Evolutionary conservation across 1,140 invertebrate species (phyloP), one percentile per base, ranked within the genome.

Genomic region (Macrosteles quadrilineatus): DNA sequence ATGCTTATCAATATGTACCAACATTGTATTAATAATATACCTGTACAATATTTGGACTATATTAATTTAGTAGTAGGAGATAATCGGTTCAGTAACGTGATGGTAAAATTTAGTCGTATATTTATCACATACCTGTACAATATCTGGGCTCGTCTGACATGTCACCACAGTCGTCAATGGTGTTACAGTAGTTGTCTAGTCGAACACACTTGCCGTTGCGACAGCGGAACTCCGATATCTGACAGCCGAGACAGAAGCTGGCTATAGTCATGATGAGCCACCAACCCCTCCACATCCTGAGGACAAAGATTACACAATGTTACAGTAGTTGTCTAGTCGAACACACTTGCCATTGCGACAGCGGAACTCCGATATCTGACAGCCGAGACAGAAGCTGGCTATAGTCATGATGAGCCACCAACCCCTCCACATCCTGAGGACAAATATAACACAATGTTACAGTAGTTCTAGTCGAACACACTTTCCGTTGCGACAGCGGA

Each of bases 151-250:
- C 93, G 79, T 96, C 93, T 71, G 89, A 92, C 64, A 85, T 84
- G 81, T 95, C 93, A 14, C 88, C 87, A 77, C 93, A 95, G 79
- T 96, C 91, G 78, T 92, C 86, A 72, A 81, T 81, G 31, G 91
- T 92, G 79, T 96, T 92, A 80, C 94, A 96, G 79, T 91, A 96
- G 69, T 87, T 86, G 80, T 95, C 92, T 59, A 91, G 84, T n/a
- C 90, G 87, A 72, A 95, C 86, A 80, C 93, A 96, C 71, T 85
- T 86, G 64, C 88, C 90, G 75, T 88, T 89, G 53, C 88, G 86
- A 80, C 93, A 96, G 23, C 88, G 85, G 81, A 91, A 91, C 81
- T 95, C 91, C 65, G 92, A 92, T 74, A 95, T 88, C 74, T 91
- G 76, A 71, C 83, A 85, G 85, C 80, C 91, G 89, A 67, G 87